phyloP scores from a whole-genome alignment of 2,888 invertebrate genomes.

The Phrixothrix hirtus region DNA sequence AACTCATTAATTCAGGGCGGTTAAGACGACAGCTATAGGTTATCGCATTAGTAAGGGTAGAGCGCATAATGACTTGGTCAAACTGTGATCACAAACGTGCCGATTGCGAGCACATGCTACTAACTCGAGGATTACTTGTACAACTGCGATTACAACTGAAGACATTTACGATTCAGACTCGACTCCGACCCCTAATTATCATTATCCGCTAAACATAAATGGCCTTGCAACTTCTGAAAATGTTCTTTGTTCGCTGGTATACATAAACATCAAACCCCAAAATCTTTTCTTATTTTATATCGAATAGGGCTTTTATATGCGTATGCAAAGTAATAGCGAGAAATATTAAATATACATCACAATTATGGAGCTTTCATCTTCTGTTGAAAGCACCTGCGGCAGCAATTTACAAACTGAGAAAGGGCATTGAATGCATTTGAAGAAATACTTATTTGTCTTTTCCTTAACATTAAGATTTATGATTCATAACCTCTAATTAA shows the following conservation, averaged over 20 bases:
- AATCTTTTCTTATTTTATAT: too few relatives aligned
- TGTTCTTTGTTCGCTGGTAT: constrained; percentile 16
- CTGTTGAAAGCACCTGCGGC: too few relatives aligned
- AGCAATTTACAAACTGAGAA: too few relatives aligned
- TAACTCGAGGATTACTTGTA: constrained; percentile 25
- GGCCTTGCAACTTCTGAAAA: constrained; percentile 19
- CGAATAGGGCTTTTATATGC: too few relatives aligned
- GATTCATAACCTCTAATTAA: too few relatives aligned
- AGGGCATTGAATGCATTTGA: too few relatives aligned
- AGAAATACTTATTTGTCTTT: too few relatives aligned
- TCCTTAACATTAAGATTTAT: too few relatives aligned
- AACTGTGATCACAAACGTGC: constrained; percentile 43
- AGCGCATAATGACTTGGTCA: constrained; percentile 43
- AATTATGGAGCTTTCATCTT: too few relatives aligned
- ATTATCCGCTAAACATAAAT: constrained; percentile 31
- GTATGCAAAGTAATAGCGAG: too few relatives aligned
- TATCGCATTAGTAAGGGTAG: constrained; percentile 32
- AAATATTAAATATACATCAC: too few relatives aligned
- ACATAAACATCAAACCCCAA: too few relatives aligned
- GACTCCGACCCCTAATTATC: constrained; percentile 23
- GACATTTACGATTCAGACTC: constrained; percentile 29
- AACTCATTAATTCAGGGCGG: constrained; percentile 45
- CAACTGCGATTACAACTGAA: constrained; percentile 27
- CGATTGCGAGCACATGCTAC: constrained; percentile 36
- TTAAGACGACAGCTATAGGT: constrained; percentile 39